These are phyloP conservation scores for Epizoanthus stellaris DNA, from an alignment of 92 coral and sea anemone genomes.

Conservation along the genomic window DNA sequence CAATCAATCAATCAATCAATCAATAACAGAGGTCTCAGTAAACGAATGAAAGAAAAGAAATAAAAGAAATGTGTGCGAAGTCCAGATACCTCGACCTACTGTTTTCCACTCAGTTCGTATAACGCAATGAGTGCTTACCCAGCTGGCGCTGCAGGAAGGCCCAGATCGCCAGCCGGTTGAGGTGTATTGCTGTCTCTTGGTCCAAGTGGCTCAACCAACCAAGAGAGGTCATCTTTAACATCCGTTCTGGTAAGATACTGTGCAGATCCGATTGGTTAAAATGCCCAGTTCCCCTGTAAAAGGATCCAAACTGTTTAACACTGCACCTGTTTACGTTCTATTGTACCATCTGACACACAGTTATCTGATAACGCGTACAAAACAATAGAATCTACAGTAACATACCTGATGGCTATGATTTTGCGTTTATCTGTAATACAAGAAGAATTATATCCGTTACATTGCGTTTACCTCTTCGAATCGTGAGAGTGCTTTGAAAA, in stretches of 20 bases:
- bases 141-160: slow-evolving; percentile 76
- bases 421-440: slow-evolving; percentile 70
- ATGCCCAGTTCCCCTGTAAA: slow-evolving; percentile 73
- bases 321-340: too few species aligned
- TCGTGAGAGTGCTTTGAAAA: too few species aligned
- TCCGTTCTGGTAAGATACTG: slow-evolving; percentile 62
- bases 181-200: slow-evolving; percentile 51
- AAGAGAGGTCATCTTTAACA: slow-evolving; percentile 56
- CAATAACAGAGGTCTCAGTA: too few species aligned
- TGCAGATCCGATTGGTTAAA: slow-evolving; percentile 86
- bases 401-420: slow-evolving; percentile 85
- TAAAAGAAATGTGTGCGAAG: too few species aligned
- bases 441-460: not conserved
- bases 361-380: too few species aligned
- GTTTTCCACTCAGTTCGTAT: too few species aligned
- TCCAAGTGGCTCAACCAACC: slow-evolving; percentile 58
- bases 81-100: too few species aligned
- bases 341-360: too few species aligned
- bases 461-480: too few species aligned
- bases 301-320: too few species aligned
- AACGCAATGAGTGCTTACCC: slow-evolving; percentile 47
- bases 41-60: too few species aligned
- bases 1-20: too few species aligned
- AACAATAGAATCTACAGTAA: not conserved
- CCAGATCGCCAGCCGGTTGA: slow-evolving; percentile 84